Percentiles rank a stretch among this genome's conserved stretches.
These are phyloP conservation scores for Blennius ocellaris DNA, from an alignment of 2,113 vertebrate genomes.

Conservation along the genomic window DNA sequence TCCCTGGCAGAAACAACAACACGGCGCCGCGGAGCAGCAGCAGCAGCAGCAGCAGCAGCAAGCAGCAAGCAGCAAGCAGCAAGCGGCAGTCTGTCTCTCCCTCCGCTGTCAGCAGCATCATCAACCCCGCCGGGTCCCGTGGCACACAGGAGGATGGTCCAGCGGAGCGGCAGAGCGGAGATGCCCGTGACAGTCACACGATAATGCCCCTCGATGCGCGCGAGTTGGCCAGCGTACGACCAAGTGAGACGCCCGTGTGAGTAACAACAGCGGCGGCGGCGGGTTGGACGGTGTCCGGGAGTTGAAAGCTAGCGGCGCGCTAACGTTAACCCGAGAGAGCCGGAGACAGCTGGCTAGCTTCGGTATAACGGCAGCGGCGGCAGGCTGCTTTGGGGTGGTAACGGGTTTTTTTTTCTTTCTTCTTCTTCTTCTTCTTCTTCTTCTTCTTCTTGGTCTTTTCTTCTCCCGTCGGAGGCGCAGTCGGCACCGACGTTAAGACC, in stretches of 20 bases:
- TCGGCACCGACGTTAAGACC: no score
- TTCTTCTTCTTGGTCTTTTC: no score
- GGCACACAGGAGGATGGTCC: conserved; percentile 66
- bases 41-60: conserved; percentile 16
- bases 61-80: conserved; percentile 4
- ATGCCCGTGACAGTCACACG: conserved; percentile 58
- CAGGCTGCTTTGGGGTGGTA: conserved; percentile 49
- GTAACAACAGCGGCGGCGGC: conserved; percentile 38
- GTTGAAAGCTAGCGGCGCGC: conserved; percentile 63
- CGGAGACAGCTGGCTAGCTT: conserved; percentile 46
- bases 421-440: no score
- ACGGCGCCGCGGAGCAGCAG: conserved; percentile 23
- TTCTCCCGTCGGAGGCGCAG: no score
- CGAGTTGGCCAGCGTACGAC: conserved; percentile 36
- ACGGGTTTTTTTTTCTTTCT: not conserved
- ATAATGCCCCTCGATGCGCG: conserved; percentile 53
- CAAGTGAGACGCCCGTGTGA: conserved; percentile 67
- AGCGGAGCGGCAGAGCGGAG: conserved; percentile 44
- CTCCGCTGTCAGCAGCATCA: conserved; percentile 40
- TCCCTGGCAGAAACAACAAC: conserved; percentile 75
- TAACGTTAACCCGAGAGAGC: conserved; percentile 31
- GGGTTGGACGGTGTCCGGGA: conserved; percentile 26
- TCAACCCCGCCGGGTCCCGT: conserved; percentile 47
- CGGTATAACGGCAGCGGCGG: conserved; percentile 17
- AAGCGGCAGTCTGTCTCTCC: conserved; percentile 53